phyloP scores from a whole-genome alignment of 2,888 invertebrate species.

The Caenorhabditis uteleia region DNA sequence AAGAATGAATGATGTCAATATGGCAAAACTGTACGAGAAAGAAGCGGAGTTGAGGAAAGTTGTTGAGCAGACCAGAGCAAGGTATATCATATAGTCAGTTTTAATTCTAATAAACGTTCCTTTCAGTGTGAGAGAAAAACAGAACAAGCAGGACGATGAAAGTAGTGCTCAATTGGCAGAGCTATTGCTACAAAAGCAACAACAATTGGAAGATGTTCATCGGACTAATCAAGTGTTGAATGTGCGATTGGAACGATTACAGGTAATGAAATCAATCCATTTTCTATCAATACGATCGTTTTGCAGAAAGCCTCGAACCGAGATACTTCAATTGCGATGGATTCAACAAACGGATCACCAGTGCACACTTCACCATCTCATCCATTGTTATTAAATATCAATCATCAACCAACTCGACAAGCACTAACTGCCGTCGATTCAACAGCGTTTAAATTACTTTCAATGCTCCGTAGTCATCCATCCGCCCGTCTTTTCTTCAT shows the following conservation, averaged over 20 bases:
- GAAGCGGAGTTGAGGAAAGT: slow-evolving; percentile 53
- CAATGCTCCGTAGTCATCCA: slow-evolving; percentile 74
- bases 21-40: slow-evolving; percentile 40
- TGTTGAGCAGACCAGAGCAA: slow-evolving; percentile 47
- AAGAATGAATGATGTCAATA: slow-evolving; percentile 32
- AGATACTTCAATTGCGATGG: slow-evolving; percentile 41
- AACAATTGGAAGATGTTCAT: slow-evolving; percentile 81
- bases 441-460: slow-evolving; percentile 41
- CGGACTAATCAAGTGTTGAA: slow-evolving; percentile 85
- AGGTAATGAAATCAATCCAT: too few species aligned
- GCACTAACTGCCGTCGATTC: slow-evolving; percentile 41
- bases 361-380: slow-evolving; percentile 20
- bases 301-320: slow-evolving; percentile 41
- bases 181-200: slow-evolving; percentile 82
- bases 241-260: slow-evolving; percentile 81
- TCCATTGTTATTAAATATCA: slow-evolving; percentile 28
- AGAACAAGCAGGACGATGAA: slow-evolving; percentile 33
- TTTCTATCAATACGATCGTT: not conserved
- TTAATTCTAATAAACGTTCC: not conserved
- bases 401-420: slow-evolving; percentile 36
- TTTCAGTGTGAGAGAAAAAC: slow-evolving; percentile 14
- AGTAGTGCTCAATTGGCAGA: slow-evolving; percentile 26
- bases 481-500: slow-evolving; percentile 83
- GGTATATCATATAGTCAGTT: slow-evolving; percentile 1
- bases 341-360: slow-evolving; percentile 16